These are phyloP conservation scores for Steromphala cineraria DNA, from an alignment of 2,888 invertebrate genomes.

Conservation along the genomic window DNA sequence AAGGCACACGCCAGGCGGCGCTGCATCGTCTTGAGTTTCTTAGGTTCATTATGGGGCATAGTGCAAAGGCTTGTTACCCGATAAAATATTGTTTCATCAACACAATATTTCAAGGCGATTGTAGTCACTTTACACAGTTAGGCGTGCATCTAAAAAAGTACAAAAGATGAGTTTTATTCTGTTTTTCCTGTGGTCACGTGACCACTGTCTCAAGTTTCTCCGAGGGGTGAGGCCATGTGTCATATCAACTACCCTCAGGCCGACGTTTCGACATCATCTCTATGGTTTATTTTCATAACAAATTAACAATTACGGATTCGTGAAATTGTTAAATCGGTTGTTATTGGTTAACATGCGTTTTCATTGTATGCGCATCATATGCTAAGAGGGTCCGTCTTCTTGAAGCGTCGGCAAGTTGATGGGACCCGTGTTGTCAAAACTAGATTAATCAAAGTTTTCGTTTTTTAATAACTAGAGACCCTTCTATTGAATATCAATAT, in stretches of 20 bases:
- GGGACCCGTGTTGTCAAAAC: not conserved
- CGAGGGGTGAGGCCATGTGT: not conserved
- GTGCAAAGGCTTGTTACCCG: constrained; percentile 19
- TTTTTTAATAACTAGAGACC: too few relatives aligned
- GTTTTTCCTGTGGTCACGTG: constrained; percentile 4
- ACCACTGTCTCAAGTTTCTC: not conserved
- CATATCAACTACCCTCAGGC: not conserved
- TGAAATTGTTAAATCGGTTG: not conserved
- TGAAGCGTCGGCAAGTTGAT: not conserved
- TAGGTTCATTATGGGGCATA: constrained; percentile 22
- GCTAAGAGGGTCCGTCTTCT: not conserved
- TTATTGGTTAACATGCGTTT: not conserved
- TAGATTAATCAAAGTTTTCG: not conserved
- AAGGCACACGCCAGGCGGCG: not conserved
- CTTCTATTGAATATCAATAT: too few relatives aligned
- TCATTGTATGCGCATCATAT: too few relatives aligned
- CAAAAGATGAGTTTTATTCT: constrained; percentile 10
- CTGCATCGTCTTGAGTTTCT: constrained; percentile 21
- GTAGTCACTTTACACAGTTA: constrained; percentile 8
- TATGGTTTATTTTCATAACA: constrained; percentile 18
- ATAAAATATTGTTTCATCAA: constrained; percentile 28
- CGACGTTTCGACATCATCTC: not conserved
- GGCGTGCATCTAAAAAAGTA: constrained; percentile 1
- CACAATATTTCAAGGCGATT: constrained; percentile 8
- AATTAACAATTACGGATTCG: constrained; percentile 12